phyloP scores from a whole-genome alignment of 2,797 vertebrate genomes.

The Sebastiscus tertius region DNA sequence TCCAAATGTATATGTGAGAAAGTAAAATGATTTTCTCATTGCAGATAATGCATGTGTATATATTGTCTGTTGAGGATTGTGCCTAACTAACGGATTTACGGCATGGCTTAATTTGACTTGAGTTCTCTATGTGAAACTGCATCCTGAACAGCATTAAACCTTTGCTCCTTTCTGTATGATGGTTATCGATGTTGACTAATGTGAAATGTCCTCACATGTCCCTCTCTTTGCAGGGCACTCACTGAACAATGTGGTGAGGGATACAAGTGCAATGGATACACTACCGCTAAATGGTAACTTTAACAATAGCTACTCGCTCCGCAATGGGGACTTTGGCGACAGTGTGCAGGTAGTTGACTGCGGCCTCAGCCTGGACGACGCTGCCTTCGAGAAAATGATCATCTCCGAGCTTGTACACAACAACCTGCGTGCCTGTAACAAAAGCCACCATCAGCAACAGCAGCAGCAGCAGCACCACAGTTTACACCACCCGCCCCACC shows the following conservation, averaged over 20 bases:
- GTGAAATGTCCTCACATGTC: slow-evolving; percentile 63
- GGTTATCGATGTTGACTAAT: slow-evolving; percentile 62
- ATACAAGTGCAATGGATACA: slow-evolving; percentile 99
- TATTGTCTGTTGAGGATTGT: slow-evolving; percentile 65
- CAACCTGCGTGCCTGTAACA: slow-evolving; percentile 95
- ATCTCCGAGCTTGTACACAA: slow-evolving; percentile 99
- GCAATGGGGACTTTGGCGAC: slow-evolving; percentile 94
- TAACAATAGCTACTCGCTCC: slow-evolving; percentile 99
- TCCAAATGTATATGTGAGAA: slow-evolving; percentile 60
- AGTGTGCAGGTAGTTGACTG: slow-evolving; percentile 96
- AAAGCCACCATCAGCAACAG: slow-evolving; percentile 85
- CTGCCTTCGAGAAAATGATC: slow-evolving; percentile 99
- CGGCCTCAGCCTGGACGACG: slow-evolving; percentile 97
- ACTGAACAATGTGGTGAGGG: slow-evolving; percentile 97
- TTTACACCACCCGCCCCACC: slow-evolving; percentile 84
- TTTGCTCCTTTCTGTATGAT: slow-evolving; percentile 39
- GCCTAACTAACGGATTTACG: slow-evolving; percentile 69
- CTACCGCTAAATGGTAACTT: slow-evolving; percentile 99
- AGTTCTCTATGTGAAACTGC: slow-evolving; percentile 66
- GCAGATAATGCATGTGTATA: slow-evolving; percentile 57
- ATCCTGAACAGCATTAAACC: slow-evolving; percentile 98
- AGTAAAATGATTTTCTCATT: slow-evolving; percentile 75
- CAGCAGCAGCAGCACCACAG: slow-evolving; percentile 71
- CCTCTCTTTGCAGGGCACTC: slow-evolving; percentile 94
- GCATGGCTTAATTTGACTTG: slow-evolving; percentile 74